Conservation (phyloP, 1,140 invertebrate genomes). For the Diploscapter pachys region DNA sequence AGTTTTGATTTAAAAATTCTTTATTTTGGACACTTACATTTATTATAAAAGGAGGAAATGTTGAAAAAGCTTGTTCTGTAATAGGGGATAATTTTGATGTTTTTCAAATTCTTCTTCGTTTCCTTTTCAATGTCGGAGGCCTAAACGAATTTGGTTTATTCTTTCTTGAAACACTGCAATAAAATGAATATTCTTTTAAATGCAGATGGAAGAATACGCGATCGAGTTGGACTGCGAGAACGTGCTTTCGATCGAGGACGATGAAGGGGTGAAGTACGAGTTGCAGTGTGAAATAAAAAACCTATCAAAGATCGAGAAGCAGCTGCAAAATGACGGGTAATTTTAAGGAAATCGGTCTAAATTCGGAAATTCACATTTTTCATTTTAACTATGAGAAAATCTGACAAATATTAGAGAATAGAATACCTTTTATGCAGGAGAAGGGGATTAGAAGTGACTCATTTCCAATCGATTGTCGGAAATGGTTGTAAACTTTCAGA, state of each 20-base stretch:
- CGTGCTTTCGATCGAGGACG: slow-evolving; percentile 40
- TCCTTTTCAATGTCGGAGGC: neutral
- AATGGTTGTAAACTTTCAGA: slow-evolving; percentile 6
- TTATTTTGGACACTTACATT: slow-evolving; percentile 8
- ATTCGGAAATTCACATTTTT: too few species aligned
- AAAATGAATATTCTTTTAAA: neutral
- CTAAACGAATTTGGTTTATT: neutral
- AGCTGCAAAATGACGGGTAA: slow-evolving; percentile 27
- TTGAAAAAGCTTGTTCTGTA: too few species aligned
- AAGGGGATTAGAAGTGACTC: too few species aligned
- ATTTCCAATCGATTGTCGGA: too few species aligned
- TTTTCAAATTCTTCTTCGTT: too few species aligned
- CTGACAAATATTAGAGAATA: too few species aligned
- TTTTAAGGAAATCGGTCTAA: neutral
- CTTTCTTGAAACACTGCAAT: neutral
- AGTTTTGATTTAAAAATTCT: slow-evolving; percentile 21
- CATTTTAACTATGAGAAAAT: too few species aligned
- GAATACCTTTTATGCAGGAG: too few species aligned
- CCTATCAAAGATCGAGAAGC: slow-evolving; percentile 37
- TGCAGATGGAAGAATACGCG: slow-evolving; percentile 45
- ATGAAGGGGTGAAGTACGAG: slow-evolving; percentile 36
- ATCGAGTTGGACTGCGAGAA: slow-evolving; percentile 55
- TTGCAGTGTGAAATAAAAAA: slow-evolving; percentile 36
- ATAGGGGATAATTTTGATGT: too few species aligned
- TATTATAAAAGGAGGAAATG: too few species aligned